Evolutionary conservation across 2,113 vertebrate genomes (phyloP).

Genomic region (Electrona antarctica): DNA sequence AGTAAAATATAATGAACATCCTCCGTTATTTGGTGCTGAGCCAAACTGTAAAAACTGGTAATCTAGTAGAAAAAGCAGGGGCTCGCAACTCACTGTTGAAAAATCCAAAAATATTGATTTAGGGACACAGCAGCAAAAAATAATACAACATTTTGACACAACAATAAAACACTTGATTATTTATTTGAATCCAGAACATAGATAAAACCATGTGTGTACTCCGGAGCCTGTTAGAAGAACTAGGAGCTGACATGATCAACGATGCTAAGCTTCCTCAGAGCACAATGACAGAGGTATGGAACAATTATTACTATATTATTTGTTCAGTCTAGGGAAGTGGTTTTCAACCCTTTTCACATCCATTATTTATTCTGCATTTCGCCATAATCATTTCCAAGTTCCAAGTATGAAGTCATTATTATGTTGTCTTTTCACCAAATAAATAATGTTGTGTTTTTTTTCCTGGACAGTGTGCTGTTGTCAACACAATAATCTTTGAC

Average conservation of each 20-base stretch:
- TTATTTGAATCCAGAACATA: conserved; percentile 63
- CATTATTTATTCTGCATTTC: too few relatives aligned
- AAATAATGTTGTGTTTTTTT: conserved; percentile 3
- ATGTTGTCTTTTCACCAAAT: conserved; percentile 9
- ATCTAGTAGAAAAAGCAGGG: too few relatives aligned
- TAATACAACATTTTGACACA: too few relatives aligned
- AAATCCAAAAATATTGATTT: too few relatives aligned
- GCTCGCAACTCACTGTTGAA: too few relatives aligned
- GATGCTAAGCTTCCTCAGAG: conserved; percentile 76
- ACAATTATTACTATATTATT: not conserved
- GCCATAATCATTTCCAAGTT: too few relatives aligned
- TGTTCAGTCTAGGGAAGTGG: not conserved
- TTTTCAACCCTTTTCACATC: too few relatives aligned
- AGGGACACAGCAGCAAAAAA: too few relatives aligned
- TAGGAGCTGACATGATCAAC: conserved; percentile 81
- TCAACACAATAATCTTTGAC: conserved; percentile 74
- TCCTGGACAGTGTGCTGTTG: conserved; percentile 71
- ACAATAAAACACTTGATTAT: not conserved
- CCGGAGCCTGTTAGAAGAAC: conserved; percentile 85
- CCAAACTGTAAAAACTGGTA: too few relatives aligned
- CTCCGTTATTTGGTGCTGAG: too few relatives aligned
- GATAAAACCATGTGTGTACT: conserved; percentile 83
- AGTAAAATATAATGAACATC: too few relatives aligned
- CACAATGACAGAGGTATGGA: conserved; percentile 71
- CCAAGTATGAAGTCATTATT: too few relatives aligned